Percentiles rank a stretch among this genome's conserved stretches.
phyloP scores from a whole-genome alignment of 2,888 invertebrate species.

The Drepanosiphum platanoidis region DNA sequence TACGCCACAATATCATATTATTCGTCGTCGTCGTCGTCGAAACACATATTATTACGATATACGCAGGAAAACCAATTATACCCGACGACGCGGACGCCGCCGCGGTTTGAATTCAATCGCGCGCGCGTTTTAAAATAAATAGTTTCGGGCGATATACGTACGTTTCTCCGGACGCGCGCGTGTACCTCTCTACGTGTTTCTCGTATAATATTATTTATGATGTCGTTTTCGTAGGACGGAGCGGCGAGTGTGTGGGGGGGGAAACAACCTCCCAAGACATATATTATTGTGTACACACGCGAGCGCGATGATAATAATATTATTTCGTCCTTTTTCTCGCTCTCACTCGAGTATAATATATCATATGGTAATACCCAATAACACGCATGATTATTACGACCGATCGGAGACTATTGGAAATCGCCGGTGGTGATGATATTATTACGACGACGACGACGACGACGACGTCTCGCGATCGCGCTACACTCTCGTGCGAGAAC shows the following conservation, averaged over 20 bases:
- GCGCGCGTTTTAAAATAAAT: slow-evolving; percentile 43
- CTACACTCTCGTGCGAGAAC: too few species aligned
- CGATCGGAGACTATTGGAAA: slow-evolving; percentile 22
- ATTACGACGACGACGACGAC: too few species aligned
- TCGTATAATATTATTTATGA: slow-evolving; percentile 58
- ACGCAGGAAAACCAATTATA: slow-evolving; percentile 53
- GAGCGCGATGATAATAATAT: neutral
- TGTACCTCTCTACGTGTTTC: slow-evolving; percentile 39
- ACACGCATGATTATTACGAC: slow-evolving; percentile 30
- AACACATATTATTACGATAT: neutral
- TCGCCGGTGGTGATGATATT: slow-evolving; percentile 49
- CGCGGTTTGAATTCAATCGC: slow-evolving; percentile 52
- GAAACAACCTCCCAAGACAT: too few species aligned
- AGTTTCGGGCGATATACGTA: slow-evolving; percentile 61
- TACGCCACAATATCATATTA: neutral
- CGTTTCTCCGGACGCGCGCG: slow-evolving; percentile 27
- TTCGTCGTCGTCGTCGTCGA: slow-evolving; percentile 19
- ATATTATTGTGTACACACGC: too few species aligned
- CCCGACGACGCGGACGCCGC: neutral
- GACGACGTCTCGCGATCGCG: slow-evolving; percentile 31
- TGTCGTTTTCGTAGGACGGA: slow-evolving; percentile 36
- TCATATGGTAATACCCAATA: too few species aligned
- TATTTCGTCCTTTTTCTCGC: too few species aligned
- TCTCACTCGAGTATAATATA: too few species aligned
- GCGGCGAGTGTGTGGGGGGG: neutral